Percentiles rank a stretch among this genome's conserved stretches.
Conservation (phyloP, 2,888 invertebrate genomes). For the Itoplectis maculator region DNA sequence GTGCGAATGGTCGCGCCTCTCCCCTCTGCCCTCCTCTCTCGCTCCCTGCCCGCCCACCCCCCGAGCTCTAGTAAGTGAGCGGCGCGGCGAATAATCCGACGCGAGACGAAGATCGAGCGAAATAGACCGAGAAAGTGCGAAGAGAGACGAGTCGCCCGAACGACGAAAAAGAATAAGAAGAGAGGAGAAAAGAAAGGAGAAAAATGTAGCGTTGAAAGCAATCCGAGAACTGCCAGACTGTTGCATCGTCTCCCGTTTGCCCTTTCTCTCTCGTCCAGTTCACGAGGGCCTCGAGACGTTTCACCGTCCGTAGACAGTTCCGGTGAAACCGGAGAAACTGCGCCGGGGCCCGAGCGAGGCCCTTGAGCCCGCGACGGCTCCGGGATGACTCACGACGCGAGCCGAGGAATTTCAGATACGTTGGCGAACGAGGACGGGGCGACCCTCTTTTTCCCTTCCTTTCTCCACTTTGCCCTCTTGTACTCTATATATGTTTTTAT, state of each 20-base stretch:
- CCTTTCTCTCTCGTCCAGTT: conserved; percentile 7
- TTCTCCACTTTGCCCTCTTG: neutral
- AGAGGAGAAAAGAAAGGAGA: neutral
- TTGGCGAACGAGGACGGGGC: conserved; percentile 38
- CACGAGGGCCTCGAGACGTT: conserved; percentile 9
- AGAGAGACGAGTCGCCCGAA: neutral
- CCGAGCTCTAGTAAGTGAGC: conserved; percentile 15
- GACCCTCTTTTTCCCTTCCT: conserved; percentile 3
- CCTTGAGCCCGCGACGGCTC: conserved; percentile 55
- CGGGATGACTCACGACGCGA: conserved; percentile 58
- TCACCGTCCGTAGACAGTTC: conserved; percentile 18
- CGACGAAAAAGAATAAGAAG: neutral
- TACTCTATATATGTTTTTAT: too few species aligned
- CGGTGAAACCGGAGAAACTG: conserved; percentile 57
- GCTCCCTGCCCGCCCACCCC: too few species aligned
- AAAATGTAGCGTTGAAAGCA: conserved; percentile 28
- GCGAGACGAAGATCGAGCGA: conserved; percentile 12
- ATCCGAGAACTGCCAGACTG: conserved; percentile 21
- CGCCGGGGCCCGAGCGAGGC: conserved; percentile 39
- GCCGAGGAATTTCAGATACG: conserved; percentile 59
- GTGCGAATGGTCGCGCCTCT: conserved; percentile 42
- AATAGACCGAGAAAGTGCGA: conserved; percentile 10
- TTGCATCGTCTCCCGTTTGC: conserved; percentile 27
- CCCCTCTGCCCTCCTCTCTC: too few species aligned
- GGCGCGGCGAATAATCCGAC: conserved; percentile 25